phyloP scores from a whole-genome alignment of 2,888 invertebrate species.

The Orthosia gracilis region DNA sequence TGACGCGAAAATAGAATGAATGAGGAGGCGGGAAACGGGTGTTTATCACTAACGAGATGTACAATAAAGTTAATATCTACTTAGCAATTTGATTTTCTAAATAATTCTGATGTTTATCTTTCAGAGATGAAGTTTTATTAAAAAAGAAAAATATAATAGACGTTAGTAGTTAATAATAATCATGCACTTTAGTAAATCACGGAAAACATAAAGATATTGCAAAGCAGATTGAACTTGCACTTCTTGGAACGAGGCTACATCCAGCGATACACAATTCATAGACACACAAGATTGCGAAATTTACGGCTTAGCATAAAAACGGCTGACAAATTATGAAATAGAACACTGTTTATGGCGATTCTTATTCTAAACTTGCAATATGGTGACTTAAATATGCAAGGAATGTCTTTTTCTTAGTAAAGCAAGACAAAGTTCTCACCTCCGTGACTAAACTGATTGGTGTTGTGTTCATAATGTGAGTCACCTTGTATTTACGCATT shows the following conservation, averaged over 20 bases:
- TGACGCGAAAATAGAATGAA: constrained; percentile 41
- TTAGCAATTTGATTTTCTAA: background rate
- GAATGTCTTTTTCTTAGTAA: constrained; percentile 5
- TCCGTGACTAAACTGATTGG: constrained; percentile 38
- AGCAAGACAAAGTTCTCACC: constrained; percentile 21
- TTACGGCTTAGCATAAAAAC: constrained; percentile 26
- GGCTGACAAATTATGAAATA: constrained; percentile 19
- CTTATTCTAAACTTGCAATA: constrained; percentile 2
- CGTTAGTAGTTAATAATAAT: background rate
- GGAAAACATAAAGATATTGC: background rate
- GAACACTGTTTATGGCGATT: constrained; percentile 12
- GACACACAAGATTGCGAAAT: constrained; percentile 15
- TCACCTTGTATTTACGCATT: constrained; percentile 48
- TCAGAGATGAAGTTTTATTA: background rate
- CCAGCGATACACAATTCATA: background rate
- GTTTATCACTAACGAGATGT: background rate
- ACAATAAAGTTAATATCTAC: background rate
- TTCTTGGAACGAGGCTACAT: background rate
- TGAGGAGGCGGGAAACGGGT: constrained; percentile 15
- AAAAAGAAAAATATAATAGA: background rate
- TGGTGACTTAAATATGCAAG: constrained; percentile 23
- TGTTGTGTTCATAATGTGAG: constrained; percentile 32
- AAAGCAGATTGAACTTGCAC: constrained; percentile 3
- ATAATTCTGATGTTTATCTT: background rate
- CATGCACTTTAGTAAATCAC: background rate